Conservation (phyloP, 2,113 vertebrate genomes). For the Cyanoderma ruficeps region DNA sequence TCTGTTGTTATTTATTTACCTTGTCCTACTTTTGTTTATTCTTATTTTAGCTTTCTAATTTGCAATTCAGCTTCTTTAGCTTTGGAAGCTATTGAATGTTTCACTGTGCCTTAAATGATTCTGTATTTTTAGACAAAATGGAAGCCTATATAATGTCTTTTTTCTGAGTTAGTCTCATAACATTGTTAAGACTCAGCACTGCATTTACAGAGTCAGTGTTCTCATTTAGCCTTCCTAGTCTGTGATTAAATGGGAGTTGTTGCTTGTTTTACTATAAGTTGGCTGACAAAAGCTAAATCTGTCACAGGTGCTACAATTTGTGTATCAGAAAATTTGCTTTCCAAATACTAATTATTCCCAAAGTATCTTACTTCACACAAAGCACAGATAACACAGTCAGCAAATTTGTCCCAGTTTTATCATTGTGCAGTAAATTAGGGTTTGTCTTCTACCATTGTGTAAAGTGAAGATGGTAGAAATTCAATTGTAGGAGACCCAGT, state of each 20-base stretch:
- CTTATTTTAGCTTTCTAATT: slow-evolving; percentile 31
- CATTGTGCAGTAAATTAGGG: slow-evolving; percentile 60
- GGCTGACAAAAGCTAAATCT: slow-evolving; percentile 60
- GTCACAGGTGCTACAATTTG: slow-evolving; percentile 70
- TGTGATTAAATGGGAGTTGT: slow-evolving; percentile 67
- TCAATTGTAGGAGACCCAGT: neutral
- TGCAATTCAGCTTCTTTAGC: slow-evolving; percentile 8
- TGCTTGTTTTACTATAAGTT: slow-evolving; percentile 42
- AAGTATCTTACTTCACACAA: slow-evolving; percentile 59
- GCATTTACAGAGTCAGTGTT: slow-evolving; percentile 46
- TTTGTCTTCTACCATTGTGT: slow-evolving; percentile 41
- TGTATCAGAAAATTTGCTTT: slow-evolving; percentile 71
- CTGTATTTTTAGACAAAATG: slow-evolving; percentile 36
- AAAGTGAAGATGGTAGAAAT: slow-evolving; percentile 28
- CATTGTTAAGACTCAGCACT: slow-evolving; percentile 11
- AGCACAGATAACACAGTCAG: slow-evolving; percentile 55
- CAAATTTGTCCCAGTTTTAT: slow-evolving; percentile 48
- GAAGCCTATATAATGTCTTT: neutral
- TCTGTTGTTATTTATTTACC: slow-evolving; percentile 29
- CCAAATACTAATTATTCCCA: slow-evolving; percentile 67
- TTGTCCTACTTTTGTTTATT: slow-evolving; percentile 13
- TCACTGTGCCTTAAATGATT: neutral
- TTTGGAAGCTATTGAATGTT: slow-evolving; percentile 24
- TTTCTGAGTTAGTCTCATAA: slow-evolving; percentile 28
- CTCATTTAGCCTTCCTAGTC: slow-evolving; percentile 16